These are phyloP conservation scores for Chaenodraco wilsoni DNA, from an alignment of 2,797 vertebrate genomes.

Conservation along the genomic window DNA sequence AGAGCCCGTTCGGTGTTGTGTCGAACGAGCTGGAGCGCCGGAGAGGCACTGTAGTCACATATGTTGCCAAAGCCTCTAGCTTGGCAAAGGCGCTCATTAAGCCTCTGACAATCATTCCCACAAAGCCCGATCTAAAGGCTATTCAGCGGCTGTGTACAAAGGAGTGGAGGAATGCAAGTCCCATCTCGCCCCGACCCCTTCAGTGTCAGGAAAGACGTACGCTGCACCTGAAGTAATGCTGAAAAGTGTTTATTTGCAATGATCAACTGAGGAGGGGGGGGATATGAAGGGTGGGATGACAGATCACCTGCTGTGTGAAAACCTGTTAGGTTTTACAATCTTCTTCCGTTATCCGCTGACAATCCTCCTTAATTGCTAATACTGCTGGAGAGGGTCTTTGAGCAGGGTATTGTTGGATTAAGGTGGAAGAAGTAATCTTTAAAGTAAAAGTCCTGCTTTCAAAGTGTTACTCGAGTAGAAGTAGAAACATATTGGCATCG, in stretches of 20 bases:
- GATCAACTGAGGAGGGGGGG: conserved; percentile 24
- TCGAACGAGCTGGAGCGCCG: conserved; percentile 47
- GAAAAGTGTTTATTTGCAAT: conserved; percentile 49
- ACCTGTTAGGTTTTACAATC: conserved; percentile 67
- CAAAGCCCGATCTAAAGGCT: conserved; percentile 84
- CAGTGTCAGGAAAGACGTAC: conserved; percentile 38
- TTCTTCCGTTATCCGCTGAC: conserved; percentile 55
- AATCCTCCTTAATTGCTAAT: conserved; percentile 74
- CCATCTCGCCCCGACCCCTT: conserved; percentile 33
- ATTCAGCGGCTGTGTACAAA: conserved; percentile 80
- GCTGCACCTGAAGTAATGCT: conserved; percentile 64
- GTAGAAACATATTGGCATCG: no score
- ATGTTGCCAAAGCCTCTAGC: conserved; percentile 83
- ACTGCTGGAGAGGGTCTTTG: conserved; percentile 45
- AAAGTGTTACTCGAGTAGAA: no score
- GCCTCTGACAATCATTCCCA: conserved; percentile 86
- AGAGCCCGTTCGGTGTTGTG: conserved; percentile 34
- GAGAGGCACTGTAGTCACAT: conserved; percentile 74
- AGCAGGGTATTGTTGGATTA: conserved; percentile 10
- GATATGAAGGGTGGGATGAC: background rate
- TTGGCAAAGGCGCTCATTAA: conserved; percentile 87
- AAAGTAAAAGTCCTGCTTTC: no score
- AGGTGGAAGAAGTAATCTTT: conserved; percentile 3
- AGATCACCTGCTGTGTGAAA: conserved; percentile 59
- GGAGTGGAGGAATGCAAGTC: conserved; percentile 79